These are phyloP conservation scores for Busseola fusca DNA, from an alignment of 2,888 invertebrate species.

Conservation along the genomic window DNA sequence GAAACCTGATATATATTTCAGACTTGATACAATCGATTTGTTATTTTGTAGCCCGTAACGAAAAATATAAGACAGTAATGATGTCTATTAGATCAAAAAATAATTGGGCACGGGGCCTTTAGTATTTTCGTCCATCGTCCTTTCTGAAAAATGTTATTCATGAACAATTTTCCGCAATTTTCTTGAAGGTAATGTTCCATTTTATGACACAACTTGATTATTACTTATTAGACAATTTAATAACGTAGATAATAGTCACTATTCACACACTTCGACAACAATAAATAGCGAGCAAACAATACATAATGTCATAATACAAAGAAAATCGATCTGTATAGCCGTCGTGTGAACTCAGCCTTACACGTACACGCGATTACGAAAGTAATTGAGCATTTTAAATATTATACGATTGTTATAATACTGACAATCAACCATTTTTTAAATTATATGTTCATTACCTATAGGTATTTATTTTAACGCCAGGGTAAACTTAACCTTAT, in stretches of 20 bases:
- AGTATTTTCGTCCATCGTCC: neutral
- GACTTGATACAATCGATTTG: neutral
- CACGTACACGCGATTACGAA: slow-evolving; percentile 42
- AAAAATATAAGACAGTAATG: neutral
- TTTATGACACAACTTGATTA: slow-evolving; percentile 27
- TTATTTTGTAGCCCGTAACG: neutral
- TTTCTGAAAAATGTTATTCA: neutral
- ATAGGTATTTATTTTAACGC: slow-evolving; percentile 20
- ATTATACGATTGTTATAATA: slow-evolving; percentile 29
- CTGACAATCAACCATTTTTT: slow-evolving; percentile 12
- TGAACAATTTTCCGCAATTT: neutral
- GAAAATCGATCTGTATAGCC: slow-evolving; percentile 40
- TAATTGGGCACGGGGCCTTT: neutral
- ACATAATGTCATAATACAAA: slow-evolving; percentile 32
- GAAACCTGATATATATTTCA: too few species aligned
- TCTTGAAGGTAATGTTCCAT: neutral
- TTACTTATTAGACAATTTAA: slow-evolving; percentile 9
- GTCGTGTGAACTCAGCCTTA: slow-evolving; percentile 48
- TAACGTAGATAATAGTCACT: slow-evolving; percentile 20
- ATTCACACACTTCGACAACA: slow-evolving; percentile 37
- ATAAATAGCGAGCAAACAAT: slow-evolving; percentile 44
- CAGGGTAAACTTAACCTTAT: slow-evolving; percentile 19
- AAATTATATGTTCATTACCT: slow-evolving; percentile 23
- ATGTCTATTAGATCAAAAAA: neutral
- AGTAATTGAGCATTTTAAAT: slow-evolving; percentile 37